Base-by-base conservation (phyloP, 2,888 invertebrate species). In the Ornithoptera alexandrae region DNA sequence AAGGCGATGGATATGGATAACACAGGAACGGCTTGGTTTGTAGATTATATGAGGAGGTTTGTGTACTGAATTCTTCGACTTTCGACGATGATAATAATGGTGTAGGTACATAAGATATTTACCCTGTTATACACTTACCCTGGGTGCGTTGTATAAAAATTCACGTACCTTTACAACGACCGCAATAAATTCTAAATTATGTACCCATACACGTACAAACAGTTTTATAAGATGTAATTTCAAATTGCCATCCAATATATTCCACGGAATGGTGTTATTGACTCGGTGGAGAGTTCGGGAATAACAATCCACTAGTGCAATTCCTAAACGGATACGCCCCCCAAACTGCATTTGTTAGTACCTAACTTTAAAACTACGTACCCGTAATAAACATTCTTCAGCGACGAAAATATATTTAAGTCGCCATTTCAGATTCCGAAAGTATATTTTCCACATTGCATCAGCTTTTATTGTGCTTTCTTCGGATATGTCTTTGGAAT, bases 221-320 rank as follows among this genome's bases (percentile, higher is more conserved):
- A 70, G 53, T 70, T 67, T 63, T 61, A 61, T 74, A 75, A 76
- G 77, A 75, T 76, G 72, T 74, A 76, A 76, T 77, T 78, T 77
- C 76, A 77, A 77, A 78, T 77, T 74, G 75, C 78, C 73, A 74
- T 79, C 81, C 82, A 83, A 84, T 87, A 85, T 81, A 84, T 87
- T 81, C 79, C 71, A 71, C 75, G 82, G 77, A 87, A 89, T 86
- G 85, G 87, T 89, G 90, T 84, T 89, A 89, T 91, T 89, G 91
- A 90, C 89, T 90, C 80, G 78, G 76, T 72, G 66, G 80, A 78
- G 83, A 87, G 81, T 87, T 88, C 77, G 73, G 71, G 79, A 81
- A 84, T 83, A 86, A 87, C 86, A 84, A 81, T 77, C 77, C 82
- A 78, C 78, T 73, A 73, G 67, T 70, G 73, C 76, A 74, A 72